A percentile compares a stretch with the other conserved stretches of the same genome.
Evolutionary conservation across 2,797 vertebrate genomes (phyloP).

Genomic region (Dendrocincla tyrannina): DNA sequence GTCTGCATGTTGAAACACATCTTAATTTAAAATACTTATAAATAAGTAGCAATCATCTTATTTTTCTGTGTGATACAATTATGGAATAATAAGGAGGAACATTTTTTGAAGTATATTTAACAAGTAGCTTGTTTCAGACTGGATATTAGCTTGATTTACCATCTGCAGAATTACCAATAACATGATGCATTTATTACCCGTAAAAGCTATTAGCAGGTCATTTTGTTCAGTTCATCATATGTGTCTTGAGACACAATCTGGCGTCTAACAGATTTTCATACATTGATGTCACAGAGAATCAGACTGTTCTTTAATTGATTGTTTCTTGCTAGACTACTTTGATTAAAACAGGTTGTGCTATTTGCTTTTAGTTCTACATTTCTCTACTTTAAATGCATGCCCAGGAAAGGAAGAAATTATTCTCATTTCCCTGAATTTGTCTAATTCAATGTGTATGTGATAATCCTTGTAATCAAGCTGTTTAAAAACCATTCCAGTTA

Average conservation of each 20-base stretch:
- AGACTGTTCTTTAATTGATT: slow-evolving; percentile 89
- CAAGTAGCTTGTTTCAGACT: slow-evolving; percentile 83
- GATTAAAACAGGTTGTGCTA: slow-evolving; percentile 84
- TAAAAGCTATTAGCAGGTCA: slow-evolving; percentile 89
- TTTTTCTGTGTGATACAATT: slow-evolving; percentile 70
- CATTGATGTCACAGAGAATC: slow-evolving; percentile 86
- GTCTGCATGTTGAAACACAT: slow-evolving; percentile 63
- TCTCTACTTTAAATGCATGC: slow-evolving; percentile 74
- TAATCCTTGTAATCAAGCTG: slow-evolving; percentile 72
- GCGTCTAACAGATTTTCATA: slow-evolving; percentile 88
- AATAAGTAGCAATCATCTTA: slow-evolving; percentile 70
- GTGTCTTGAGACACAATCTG: slow-evolving; percentile 89
- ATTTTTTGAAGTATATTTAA: slow-evolving; percentile 82
- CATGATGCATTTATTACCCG: slow-evolving; percentile 88
- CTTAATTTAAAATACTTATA: slow-evolving; percentile 75
- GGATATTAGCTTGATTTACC: slow-evolving; percentile 86
- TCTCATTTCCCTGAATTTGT: slow-evolving; percentile 73
- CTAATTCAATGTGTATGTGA: slow-evolving; percentile 73
- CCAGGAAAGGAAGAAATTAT: slow-evolving; percentile 74
- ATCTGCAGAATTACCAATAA: slow-evolving; percentile 88
- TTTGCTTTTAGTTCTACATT: slow-evolving; percentile 80
- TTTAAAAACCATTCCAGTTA: slow-evolving; percentile 70
- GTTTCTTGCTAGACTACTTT: slow-evolving; percentile 86
- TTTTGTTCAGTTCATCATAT: slow-evolving; percentile 89
- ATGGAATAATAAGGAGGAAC: slow-evolving; percentile 75